Evolutionary conservation across 2,888 invertebrate species (phyloP).

Genomic region (Allacma fusca): DNA sequence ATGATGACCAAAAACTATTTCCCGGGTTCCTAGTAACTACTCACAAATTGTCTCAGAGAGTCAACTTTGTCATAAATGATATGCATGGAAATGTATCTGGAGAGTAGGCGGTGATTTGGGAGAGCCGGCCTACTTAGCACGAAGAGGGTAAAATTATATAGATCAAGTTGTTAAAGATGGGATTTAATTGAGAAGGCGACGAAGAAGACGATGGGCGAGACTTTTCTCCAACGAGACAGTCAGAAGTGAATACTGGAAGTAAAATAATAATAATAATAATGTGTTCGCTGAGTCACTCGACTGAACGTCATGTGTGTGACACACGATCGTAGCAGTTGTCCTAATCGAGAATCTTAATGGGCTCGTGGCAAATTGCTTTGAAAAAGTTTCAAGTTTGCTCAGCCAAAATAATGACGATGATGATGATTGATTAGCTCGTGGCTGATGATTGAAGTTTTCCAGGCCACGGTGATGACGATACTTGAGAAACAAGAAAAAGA

Average conservation of each 20-base stretch:
- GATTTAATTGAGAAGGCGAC: background rate
- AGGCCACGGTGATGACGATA: conserved; percentile 16
- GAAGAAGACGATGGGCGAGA: background rate
- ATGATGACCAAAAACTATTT: too few species aligned
- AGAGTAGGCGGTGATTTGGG: too few species aligned
- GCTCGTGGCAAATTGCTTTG: conserved; percentile 38
- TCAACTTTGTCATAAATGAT: too few species aligned
- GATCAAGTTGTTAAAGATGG: background rate
- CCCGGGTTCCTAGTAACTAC: too few species aligned
- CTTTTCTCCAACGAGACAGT: background rate
- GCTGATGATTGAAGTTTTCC: conserved; percentile 39
- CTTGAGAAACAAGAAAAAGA: conserved; percentile 11
- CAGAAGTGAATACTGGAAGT: too few species aligned
- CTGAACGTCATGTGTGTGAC: conserved; percentile 1
- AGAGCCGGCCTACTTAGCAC: too few species aligned
- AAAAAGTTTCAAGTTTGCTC: conserved; percentile 40
- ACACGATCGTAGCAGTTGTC: conserved; percentile 37
- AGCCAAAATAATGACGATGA: conserved; percentile 43
- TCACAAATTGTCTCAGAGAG: too few species aligned
- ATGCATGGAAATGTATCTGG: too few species aligned
- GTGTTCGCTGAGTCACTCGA: background rate
- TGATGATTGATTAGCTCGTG: conserved; percentile 42
- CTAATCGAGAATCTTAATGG: conserved; percentile 43
- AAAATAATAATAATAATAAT: conserved; percentile 13
- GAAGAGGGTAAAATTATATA: too few species aligned